Base-by-base conservation (phyloP, 2,113 vertebrate genomes). In the Sisor rabdophorus region DNA sequence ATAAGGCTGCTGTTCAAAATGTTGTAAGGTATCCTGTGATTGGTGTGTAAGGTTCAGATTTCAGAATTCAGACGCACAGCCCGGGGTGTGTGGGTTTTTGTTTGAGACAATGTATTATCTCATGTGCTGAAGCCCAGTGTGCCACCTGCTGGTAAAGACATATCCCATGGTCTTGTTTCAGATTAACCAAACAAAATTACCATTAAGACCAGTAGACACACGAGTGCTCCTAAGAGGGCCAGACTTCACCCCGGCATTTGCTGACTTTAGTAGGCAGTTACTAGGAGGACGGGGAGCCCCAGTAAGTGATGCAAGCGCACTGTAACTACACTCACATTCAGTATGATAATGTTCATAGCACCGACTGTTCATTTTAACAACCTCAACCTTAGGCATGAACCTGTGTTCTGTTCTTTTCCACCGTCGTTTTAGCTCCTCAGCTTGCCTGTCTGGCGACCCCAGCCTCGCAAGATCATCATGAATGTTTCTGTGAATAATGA, bases 231-330 rank as follows among this genome's bases (percentile, higher is more conserved):
- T 94, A 82, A 92, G 96, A 81, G 95, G 96, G 80, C 95, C 97
- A 0, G 97, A 99, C 82, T 99, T 99, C 91, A 99, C 97, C 0
- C 97, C 97, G 7, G 95, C 97, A 61, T 98, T 97, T 24, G 97
- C 97, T 48, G 97, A 99, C 84, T 98, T 99, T 85, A 94, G 96
- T 85, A 92, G 96, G 79, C 95, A 93, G 75, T 86, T 93, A 76
- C 83, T 92, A 0, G 93, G 94, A 74, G 94, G 94, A 82, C 92
- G 95, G 85, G 95, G 93, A 36, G 79, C 93, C n/a, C 78, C 94
- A 73, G 96, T 95, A 89, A 96, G 96, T 96, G 80, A 44, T 55
- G 20, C 15, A 8, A 26, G 30, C 53, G 47, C 58, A 63, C 71
- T 67, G 54, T 64, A 7, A 6, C 17, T 17, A 9, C 67, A 71